Conservation (phyloP, 2,113 vertebrate species). For the Cairina moschata region DNA sequence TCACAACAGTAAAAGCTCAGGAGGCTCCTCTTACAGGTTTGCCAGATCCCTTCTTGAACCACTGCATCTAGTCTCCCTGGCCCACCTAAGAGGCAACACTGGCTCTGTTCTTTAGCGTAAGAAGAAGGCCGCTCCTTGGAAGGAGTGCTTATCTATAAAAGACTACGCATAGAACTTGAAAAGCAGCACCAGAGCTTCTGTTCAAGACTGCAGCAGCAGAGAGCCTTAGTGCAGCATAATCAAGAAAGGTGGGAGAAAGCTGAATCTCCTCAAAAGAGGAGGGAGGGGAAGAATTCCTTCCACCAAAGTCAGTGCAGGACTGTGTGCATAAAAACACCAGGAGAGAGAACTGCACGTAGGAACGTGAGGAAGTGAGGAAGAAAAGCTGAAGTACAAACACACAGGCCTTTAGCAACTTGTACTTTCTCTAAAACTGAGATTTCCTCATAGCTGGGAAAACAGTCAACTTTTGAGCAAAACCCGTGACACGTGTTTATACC, state of each 20-base stretch:
- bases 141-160: neutral
- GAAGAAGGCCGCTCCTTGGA: neutral
- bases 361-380: neutral
- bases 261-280: neutral
- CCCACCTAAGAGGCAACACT: neutral
- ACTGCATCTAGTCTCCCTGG: neutral
- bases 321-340: neutral
- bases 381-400: neutral
- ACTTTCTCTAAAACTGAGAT: neutral
- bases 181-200: neutral
- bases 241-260: neutral
- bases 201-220: neutral
- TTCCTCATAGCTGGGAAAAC: neutral
- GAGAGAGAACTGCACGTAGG: neutral
- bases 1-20: neutral
- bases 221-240: neutral
- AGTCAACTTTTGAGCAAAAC: neutral
- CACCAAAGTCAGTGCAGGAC: neutral
- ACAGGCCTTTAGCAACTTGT: neutral
- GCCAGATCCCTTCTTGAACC: neutral
- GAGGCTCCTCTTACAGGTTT: neutral
- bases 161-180: neutral
- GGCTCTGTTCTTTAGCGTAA: neutral
- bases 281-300: neutral
- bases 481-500: slow-evolving; percentile 65